These are phyloP conservation scores for Lathamus discolor DNA, from an alignment of 2,113 vertebrate genomes.

Conservation along the genomic window DNA sequence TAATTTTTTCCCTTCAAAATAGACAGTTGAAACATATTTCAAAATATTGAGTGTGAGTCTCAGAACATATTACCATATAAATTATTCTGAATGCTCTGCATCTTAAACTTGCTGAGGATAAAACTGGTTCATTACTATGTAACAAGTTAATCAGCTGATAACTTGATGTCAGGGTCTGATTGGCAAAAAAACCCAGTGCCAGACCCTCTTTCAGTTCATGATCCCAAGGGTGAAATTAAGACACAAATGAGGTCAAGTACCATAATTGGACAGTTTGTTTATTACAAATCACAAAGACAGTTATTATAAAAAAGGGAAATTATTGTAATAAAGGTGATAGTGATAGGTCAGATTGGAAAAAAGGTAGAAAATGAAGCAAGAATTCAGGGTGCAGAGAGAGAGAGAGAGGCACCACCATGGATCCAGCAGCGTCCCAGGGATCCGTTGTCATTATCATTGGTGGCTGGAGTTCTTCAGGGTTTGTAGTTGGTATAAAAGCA, in stretches of 20 bases:
- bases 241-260: not conserved
- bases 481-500: not conserved
- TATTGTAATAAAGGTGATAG: not conserved
- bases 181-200: not conserved
- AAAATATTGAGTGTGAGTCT: conserved; percentile 40
- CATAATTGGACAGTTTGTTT: not conserved
- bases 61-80: not conserved
- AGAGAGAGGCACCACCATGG: not conserved
- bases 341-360: not conserved
- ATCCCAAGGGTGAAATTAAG: not conserved
- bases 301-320: not conserved
- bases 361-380: not conserved
- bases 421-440: not conserved
- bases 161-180: not conserved
- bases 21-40: conserved; percentile 15
- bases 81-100: not conserved
- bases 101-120: not conserved
- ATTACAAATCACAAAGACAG: not conserved
- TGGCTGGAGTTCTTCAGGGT: not conserved
- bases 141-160: not conserved
- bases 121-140: not conserved
- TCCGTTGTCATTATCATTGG: not conserved
- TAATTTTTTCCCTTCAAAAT: conserved; percentile 23
- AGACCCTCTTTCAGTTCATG: not conserved
- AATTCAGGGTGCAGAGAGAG: not conserved